A percentile compares a stretch with the other conserved stretches of the same genome.
phyloP scores from a whole-genome alignment of 2,888 invertebrate species.

The Clunio marinus region DNA sequence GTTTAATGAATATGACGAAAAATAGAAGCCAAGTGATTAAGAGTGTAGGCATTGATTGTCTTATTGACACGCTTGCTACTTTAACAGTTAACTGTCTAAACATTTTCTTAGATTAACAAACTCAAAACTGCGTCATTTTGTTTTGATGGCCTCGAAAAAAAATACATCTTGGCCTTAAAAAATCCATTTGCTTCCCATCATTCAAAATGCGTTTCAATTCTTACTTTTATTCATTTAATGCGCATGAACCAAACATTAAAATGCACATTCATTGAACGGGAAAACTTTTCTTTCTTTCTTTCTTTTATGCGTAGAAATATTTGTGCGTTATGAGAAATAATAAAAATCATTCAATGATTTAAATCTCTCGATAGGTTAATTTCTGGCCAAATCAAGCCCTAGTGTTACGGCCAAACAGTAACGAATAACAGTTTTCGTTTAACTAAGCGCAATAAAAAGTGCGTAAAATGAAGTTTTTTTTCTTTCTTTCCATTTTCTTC shows the following conservation, averaged over 20 bases:
- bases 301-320: neutral
- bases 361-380: neutral
- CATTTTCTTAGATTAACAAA: too few relatives aligned
- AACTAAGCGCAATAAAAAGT: conserved; percentile 15
- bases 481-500: neutral
- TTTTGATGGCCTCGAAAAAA: too few relatives aligned
- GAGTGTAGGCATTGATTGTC: too few relatives aligned
- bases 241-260: conserved; percentile 39
- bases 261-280: conserved; percentile 39
- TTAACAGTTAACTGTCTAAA: too few relatives aligned
- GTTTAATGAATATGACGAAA: too few relatives aligned
- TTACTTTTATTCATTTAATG: conserved; percentile 23
- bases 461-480: conserved; percentile 24
- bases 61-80: too few relatives aligned
- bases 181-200: neutral
- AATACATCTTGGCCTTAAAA: neutral
- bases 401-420: conserved; percentile 2
- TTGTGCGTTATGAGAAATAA: conserved; percentile 19
- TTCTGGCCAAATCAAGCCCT: neutral
- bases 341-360: neutral
- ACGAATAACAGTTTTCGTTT: neutral
- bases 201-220: conserved; percentile 29
- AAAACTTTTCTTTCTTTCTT: conserved; percentile 28
- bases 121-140: too few relatives aligned
- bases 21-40: too few relatives aligned